Percentiles rank a stretch among this genome's conserved stretches.
Conservation (phyloP, 1,140 invertebrate genomes). For the Drosophila arizonae region DNA sequence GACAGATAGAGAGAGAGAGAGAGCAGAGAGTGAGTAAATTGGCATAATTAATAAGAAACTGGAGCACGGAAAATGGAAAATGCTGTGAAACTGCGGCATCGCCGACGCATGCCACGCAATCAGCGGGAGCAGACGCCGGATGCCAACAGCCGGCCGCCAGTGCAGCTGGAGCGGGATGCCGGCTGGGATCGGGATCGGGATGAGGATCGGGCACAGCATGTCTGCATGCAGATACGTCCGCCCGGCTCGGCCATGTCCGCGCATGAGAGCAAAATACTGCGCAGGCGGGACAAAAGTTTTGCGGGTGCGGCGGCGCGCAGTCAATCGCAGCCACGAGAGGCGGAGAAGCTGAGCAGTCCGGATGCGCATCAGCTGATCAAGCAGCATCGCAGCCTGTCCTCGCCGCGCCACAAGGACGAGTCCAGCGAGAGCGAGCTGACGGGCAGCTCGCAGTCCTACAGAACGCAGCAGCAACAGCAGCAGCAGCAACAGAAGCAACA, state of each 20-base stretch:
- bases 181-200: constrained; percentile 4
- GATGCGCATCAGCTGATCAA: constrained; percentile 71
- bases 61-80: constrained; percentile 45
- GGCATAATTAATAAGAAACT: constrained; percentile 29
- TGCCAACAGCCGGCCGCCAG: constrained; percentile 72
- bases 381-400: constrained; percentile 77
- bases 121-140: constrained; percentile 85
- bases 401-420: constrained; percentile 76
- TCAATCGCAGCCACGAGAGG: constrained; percentile 83
- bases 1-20: not conserved
- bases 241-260: constrained; percentile 67
- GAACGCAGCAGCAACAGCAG: not conserved
- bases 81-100: constrained; percentile 33
- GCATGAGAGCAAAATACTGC: constrained; percentile 81
- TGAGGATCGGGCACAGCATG: constrained; percentile 42
- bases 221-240: constrained; percentile 76
- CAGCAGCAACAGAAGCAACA: constrained; percentile 2
- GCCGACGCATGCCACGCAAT: constrained; percentile 61
- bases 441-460: constrained; percentile 38
- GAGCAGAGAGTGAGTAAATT: constrained; percentile 17
- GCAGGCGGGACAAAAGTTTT: constrained; percentile 71
- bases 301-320: constrained; percentile 73
- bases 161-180: not conserved
- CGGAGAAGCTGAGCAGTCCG: constrained; percentile 69
- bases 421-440: constrained; percentile 76